Conservation (phyloP, 2,888 invertebrate species). For the Phalera bucephala region DNA sequence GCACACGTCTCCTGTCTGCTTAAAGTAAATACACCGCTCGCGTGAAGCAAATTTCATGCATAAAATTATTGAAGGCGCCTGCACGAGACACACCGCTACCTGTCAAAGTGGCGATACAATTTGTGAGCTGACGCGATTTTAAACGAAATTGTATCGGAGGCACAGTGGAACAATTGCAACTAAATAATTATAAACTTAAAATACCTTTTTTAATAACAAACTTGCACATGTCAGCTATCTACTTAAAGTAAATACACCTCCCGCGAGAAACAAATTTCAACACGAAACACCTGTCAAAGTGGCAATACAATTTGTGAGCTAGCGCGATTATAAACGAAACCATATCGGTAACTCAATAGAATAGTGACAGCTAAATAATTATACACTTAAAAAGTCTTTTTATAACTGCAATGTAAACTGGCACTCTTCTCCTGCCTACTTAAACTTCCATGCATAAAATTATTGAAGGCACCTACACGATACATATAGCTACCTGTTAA, state of each 20-base stretch:
- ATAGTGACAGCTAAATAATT: no score
- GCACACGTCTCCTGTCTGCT: constrained; percentile 42
- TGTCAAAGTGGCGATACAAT: constrained; percentile 39
- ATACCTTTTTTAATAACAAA: no score
- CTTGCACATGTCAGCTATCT: constrained; percentile 36
- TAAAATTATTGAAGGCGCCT: constrained; percentile 71
- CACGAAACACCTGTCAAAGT: constrained; percentile 58
- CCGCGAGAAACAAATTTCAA: constrained; percentile 64
- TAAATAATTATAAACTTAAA: no score
- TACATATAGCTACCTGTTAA: constrained; percentile 62
- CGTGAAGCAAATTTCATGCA: constrained; percentile 72
- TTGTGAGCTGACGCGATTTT: constrained; percentile 24
- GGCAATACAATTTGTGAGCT: constrained; percentile 23
- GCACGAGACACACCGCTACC: constrained; percentile 59
- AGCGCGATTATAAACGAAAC: constrained; percentile 20
- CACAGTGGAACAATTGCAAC: no score
- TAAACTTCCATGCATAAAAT: constrained; percentile 77
- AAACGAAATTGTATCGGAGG: no score
- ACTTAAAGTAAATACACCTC: constrained; percentile 61
- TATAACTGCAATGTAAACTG: constrained; percentile 28
- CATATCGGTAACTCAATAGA: no score
- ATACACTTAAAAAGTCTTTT: no score
- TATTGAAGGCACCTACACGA: constrained; percentile 62
- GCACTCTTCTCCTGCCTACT: constrained; percentile 42
- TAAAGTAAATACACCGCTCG: constrained; percentile 59